Base-by-base conservation (phyloP, 2,888 invertebrate species). In the Apocheima hispidaria region DNA sequence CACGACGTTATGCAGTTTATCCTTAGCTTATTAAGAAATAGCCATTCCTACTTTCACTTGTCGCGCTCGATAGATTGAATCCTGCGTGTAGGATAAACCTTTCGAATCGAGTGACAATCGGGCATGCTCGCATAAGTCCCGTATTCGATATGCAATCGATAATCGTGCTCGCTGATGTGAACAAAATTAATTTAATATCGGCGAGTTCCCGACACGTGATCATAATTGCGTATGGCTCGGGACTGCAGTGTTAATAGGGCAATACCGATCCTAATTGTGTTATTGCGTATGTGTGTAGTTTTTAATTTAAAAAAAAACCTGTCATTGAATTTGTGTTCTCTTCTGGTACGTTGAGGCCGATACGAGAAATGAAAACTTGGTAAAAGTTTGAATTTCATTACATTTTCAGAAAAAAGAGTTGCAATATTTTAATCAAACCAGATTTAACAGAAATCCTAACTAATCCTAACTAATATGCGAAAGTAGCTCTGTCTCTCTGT, bases 21-120 rank as follows among this genome's bases (percentile, higher is more conserved):
- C 38, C n/a, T n/a, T n/a, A n/a, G n/a, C n/a, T n/a, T n/a, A n/a
- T n/a, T 2, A 26, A 59, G 16, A 40, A 10, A 38, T 23, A 2
- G 20, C 51, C 51, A 48, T 46, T 61, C 46, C 38, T 46, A 40
- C 58, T 50, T 60, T 35, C 35, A 48, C 58, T 33, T 60, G 62
- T 66, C 67, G 60, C 48, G 49, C 59, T 56, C 58, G 41, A 57
- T 60, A 59, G 44, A 61, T 65, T 53, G 52, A 61, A 56, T 52
- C 21, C 56, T 54, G 52, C 46, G 44, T 36, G 63, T 61, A 71
- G 71, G 65, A 48, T 66, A 70, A 66, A 57, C 62, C 63, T 70
- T 63, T 72, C 67, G 72, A 70, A 72, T 73, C 71, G 70, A 70
- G 73, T 74, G 77, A 74, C 76, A 79, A 74, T 74, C 72, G 69